A percentile compares a stretch with the other conserved stretches of the same genome.
These are phyloP conservation scores for Drosophila affinis DNA, from an alignment of 2,888 invertebrate species.

Conservation along the genomic window DNA sequence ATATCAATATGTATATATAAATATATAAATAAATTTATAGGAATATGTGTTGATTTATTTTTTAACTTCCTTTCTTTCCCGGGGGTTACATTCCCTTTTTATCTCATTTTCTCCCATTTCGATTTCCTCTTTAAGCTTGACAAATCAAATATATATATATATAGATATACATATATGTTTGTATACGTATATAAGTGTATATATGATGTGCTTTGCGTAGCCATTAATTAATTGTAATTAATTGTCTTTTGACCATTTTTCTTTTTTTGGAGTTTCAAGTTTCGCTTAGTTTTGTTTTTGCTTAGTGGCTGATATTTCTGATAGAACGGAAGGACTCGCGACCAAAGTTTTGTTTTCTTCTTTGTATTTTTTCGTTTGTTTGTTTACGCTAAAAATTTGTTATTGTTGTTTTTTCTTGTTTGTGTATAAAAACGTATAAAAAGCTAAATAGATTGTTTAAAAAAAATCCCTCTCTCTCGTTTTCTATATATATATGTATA, in stretches of 20 bases:
- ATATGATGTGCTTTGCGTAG: constrained; percentile 42
- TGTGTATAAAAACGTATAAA: constrained; percentile 75
- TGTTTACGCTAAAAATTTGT: constrained; percentile 52
- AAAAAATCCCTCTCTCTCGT: constrained; percentile 55
- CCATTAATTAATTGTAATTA: constrained; percentile 24
- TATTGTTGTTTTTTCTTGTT: constrained; percentile 47
- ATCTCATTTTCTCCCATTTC: constrained; percentile 39
- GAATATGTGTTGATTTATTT: constrained; percentile 75
- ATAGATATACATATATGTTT: constrained; percentile 15
- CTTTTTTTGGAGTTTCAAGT: not conserved
- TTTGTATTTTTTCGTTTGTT: constrained; percentile 37
- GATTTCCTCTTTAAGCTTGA: constrained; percentile 58
- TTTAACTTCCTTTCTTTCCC: constrained; percentile 36
- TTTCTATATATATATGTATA: constrained; percentile 23
- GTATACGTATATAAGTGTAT: constrained; percentile 30
- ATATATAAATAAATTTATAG: constrained; percentile 78
- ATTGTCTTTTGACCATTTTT: constrained; percentile 17
- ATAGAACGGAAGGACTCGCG: constrained; percentile 75
- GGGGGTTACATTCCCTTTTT: constrained; percentile 31
- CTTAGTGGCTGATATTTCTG: constrained; percentile 55
- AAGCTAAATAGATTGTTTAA: constrained; percentile 66
- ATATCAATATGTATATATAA: constrained; percentile 63
- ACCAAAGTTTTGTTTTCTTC: constrained; percentile 38
- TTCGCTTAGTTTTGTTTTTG: constrained; percentile 21
- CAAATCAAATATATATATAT: constrained; percentile 66